Evolutionary conservation across 2,888 invertebrate species (phyloP), one percentile per base, ranked within the genome.

Genomic region (Tenthredo notha): DNA sequence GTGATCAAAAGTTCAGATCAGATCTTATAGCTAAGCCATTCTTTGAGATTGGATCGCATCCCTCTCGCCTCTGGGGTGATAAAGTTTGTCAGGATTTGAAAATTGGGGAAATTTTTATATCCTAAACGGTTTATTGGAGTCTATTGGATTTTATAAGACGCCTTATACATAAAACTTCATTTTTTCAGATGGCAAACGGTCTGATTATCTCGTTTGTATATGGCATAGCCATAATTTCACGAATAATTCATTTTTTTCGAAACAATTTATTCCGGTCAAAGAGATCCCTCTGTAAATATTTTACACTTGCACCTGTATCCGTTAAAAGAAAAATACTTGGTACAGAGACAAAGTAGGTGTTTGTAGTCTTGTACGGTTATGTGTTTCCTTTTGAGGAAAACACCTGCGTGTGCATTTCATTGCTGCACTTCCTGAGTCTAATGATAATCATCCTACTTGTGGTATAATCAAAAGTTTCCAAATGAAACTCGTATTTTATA

Each of bases 261-360:
- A 74, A 43, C 40, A 37, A 74, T 37, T 74, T 74, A 74, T 74
- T 43, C 43, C 72, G 72, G 72, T 7, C 43, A 74, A 74, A 74
- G 72, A 74, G 72, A 43, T 43, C 72, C 72, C 40, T 74, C 43
- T n/a, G 43, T 43, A 74, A 74, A 74, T 74, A 43, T 74, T 74
- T 10, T 43, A 21, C 12, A 10, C 21, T 18, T 74, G 43, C 72
- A 74, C 21, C 72, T 74, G 43, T 74, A 74, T 74, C 72, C 72
- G 72, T 74, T 3, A n/a, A 74, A 74, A 74, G 2, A 1, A 74
- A 74, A 74, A 74, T 54, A 37, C 10, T 40, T 4, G 43, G 10
- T 21, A 25, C 9, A 74, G 21, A 43, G 29, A 74, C 37, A 74
- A 72, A 72, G 43, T 43, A 10, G 29, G 40, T 74, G 37, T 43